Conservation (phyloP, 1,140 invertebrate species). For the Akabosia matsudoensis region DNA sequence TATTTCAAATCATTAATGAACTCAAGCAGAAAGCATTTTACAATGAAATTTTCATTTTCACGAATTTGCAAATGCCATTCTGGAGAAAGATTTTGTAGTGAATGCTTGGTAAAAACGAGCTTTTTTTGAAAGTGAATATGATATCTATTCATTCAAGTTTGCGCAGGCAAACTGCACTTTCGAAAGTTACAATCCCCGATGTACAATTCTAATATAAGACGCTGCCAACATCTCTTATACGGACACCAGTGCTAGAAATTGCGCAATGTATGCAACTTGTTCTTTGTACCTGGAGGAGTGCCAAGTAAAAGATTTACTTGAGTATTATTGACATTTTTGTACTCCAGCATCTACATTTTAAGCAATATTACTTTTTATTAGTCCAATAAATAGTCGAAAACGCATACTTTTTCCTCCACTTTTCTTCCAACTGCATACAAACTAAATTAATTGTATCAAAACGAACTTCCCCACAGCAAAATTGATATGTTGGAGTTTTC, state of each 20-base stretch:
- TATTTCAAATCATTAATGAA: no score
- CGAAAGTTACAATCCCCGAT: neutral
- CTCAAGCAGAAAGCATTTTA: no score
- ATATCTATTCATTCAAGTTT: slow-evolving; percentile 1
- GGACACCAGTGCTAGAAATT: slow-evolving; percentile 1
- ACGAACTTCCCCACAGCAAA: no score
- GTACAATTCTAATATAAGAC: neutral
- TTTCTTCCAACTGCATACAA: neutral
- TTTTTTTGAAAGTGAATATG: no score
- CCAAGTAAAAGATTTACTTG: neutral
- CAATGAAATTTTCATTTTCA: no score
- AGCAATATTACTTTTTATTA: neutral
- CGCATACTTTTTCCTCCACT: neutral
- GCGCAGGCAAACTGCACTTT: slow-evolving; percentile 2
- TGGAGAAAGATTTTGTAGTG: no score
- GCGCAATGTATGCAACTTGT: slow-evolving; percentile 19
- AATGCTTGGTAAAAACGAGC: no score
- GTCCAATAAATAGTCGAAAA: neutral
- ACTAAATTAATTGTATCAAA: neutral
- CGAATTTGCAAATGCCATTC: no score
- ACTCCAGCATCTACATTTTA: neutral
- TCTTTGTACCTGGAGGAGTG: neutral
- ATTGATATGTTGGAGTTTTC: no score
- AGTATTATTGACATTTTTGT: neutral
- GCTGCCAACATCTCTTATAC: neutral